Evolutionary conservation across 2,797 vertebrate genomes (phyloP), one percentile per base, ranked within the genome.

Genomic region (Pseudotriccus pelzelni): DNA sequence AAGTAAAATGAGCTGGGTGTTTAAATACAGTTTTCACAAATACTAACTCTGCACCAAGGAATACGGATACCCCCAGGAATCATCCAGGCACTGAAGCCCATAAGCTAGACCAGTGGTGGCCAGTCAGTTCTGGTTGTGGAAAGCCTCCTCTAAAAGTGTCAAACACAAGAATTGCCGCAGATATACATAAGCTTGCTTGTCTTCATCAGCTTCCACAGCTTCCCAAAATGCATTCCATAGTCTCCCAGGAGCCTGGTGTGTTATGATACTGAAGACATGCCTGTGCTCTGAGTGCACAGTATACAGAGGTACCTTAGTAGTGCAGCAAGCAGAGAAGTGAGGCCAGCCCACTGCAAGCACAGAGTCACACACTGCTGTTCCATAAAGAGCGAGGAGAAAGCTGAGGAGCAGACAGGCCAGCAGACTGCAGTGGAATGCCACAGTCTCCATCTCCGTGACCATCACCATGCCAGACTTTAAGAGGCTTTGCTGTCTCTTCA

Each of bases 291-390:
- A 43, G 23, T n/a, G 46, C 77, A 78, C 41, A 20, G 28, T 9
- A 25, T 12, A 27, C 47, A 37, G 63, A 75, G 15, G 39, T 18
- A 50, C 39, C 80, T 63, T 7, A 50, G 37, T 18, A 24, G 21
- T 10, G 41, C 55, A 89, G 59, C 34, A 32, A 36, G 34, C n/a
- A 75, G 49, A 46, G 16, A 22, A 23, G 43, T 0, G 0, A 76
- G 64, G 11, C 21, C 68, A 50, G 22, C 30, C 72, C n/a, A 8
- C 0, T 1, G 13, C 0, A 0, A 44, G 67, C 58, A 24, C 32
- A 1, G 22, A 8, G 41, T 8, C 36, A n/a, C n/a, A 19, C 62
- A 20, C 1, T 6, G 5, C n/a, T n/a, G 12, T 7, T 25, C 59
- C 58, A 15, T 10, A 27, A 10, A 13, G 17, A 79, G 21, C 11